Evolutionary conservation across 2,888 invertebrate genomes (phyloP), one percentile per base, ranked within the genome.

Genomic region (Micropterix aruncella): DNA sequence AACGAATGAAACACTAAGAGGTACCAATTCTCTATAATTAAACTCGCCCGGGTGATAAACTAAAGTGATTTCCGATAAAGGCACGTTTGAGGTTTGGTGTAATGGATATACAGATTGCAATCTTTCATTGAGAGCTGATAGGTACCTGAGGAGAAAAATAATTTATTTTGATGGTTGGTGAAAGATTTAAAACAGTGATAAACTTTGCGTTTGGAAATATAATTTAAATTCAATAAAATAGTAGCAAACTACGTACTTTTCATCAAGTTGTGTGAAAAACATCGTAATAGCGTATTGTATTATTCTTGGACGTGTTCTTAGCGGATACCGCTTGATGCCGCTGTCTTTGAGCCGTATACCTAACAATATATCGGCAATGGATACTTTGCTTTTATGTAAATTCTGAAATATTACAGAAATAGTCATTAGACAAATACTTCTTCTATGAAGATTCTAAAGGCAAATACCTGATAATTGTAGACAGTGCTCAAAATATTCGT

Each of bases 41-140:
- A 89, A 85, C 60, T 89, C 85, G 43, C 90, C 88, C 7, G 93
- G 91, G 64, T 92, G 95, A 61, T 91, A 87, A 44, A 95, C 81
- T 50, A 77, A 63, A 2, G 70, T 66, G 15, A 62, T 68, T 44
- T 77, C 74, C 38, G 70, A 62, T 0, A 62, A 53, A 19, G 58
- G 59, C 1, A 57, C 53, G 50, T 70, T 69, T 46, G 69, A 58
- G 16, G 66, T 62, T 57, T 78, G 82, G 58, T 86, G 77, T 4
- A 88, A 66, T 0, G 88, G 84, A 61, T 89, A 90, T 52, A 80
- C 68, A 18, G 73, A 71, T 45, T 66, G 70, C 37, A 91, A 63
- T 57, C 85, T 84, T 45, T 75, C 69, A 46, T 75, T 77, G 27
- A 94, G 66, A 0, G 88, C 83, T 51, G 77, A 70, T 41, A 91